Evolutionary conservation across 2,888 invertebrate genomes (phyloP).

Genomic region (Cryptophagus acutangulus): DNA sequence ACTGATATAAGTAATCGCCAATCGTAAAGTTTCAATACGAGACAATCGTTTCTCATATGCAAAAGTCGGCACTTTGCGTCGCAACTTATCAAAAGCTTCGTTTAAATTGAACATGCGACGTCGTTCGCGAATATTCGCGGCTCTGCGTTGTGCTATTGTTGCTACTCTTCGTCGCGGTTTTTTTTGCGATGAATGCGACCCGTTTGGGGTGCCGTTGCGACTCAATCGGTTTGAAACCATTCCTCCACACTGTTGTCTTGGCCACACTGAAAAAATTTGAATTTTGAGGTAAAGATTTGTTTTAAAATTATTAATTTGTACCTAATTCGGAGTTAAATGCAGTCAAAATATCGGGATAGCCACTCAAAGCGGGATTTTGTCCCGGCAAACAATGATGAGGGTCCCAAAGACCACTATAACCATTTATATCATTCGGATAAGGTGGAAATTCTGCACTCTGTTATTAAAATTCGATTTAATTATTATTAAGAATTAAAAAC

Average conservation of each 20-base stretch:
- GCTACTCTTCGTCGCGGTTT: slow-evolving; percentile 84
- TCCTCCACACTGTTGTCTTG: slow-evolving; percentile 53
- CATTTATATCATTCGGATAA: slow-evolving; percentile 40
- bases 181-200: slow-evolving; percentile 54
- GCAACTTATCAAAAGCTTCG: slow-evolving; percentile 89
- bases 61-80: slow-evolving; percentile 91
- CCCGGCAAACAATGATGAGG: slow-evolving; percentile 51
- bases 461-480: background rate
- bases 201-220: slow-evolving; percentile 33
- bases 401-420: slow-evolving; percentile 60
- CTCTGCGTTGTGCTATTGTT: slow-evolving; percentile 83
- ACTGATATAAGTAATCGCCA: slow-evolving; percentile 94
- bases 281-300: no score
- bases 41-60: slow-evolving; percentile 95
- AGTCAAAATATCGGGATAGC: slow-evolving; percentile 64
- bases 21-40: slow-evolving; percentile 87
- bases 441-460: slow-evolving; percentile 39
- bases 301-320: no score
- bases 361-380: slow-evolving; percentile 57
- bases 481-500: slow-evolving; percentile 12
- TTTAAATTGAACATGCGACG: slow-evolving; percentile 94
- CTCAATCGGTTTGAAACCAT: slow-evolving; percentile 43
- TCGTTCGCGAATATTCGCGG: slow-evolving; percentile 89
- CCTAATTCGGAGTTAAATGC: slow-evolving; percentile 64
- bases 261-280: slow-evolving; percentile 48